phyloP scores from a whole-genome alignment of 2,113 vertebrate genomes.

The Hippocampus barbouri region DNA sequence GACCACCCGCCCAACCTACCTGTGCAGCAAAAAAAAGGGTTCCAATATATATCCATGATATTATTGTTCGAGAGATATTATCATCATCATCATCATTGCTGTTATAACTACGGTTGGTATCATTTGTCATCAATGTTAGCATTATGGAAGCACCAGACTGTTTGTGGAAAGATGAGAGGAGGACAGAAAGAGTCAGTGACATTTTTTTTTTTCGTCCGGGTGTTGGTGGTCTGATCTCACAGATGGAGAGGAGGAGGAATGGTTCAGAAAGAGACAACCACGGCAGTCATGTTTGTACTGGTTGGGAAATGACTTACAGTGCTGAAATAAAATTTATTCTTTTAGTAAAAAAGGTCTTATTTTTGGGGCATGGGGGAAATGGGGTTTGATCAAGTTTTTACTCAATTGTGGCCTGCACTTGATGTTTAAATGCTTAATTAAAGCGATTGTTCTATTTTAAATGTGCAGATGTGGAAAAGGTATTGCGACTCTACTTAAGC shows the following conservation, averaged over 20 bases:
- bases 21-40: conserved; percentile 72
- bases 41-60: conserved; percentile 56
- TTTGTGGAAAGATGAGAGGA: conserved; percentile 66
- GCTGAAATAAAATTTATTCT: conserved; percentile 87
- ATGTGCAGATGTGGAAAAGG: no score
- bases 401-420: no score
- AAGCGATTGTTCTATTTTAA: no score
- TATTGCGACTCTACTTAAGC: no score
- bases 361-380: background rate
- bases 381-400: no score
- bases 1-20: conserved; percentile 59
- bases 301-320: conserved; percentile 83
- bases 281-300: conserved; percentile 80
- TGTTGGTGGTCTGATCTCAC: conserved; percentile 77
- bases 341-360: conserved; percentile 70
- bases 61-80: conserved; percentile 72
- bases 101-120: conserved; percentile 79
- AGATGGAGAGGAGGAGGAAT: conserved; percentile 72
- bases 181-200: conserved; percentile 42
- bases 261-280: conserved; percentile 69
- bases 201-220: conserved; percentile 70
- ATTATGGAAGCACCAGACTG: conserved; percentile 78
- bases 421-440: no score
- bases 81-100: conserved; percentile 67
- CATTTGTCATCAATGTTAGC: conserved; percentile 79